Conservation (phyloP, 2,888 invertebrate genomes). For the Bimastos eiseni region DNA sequence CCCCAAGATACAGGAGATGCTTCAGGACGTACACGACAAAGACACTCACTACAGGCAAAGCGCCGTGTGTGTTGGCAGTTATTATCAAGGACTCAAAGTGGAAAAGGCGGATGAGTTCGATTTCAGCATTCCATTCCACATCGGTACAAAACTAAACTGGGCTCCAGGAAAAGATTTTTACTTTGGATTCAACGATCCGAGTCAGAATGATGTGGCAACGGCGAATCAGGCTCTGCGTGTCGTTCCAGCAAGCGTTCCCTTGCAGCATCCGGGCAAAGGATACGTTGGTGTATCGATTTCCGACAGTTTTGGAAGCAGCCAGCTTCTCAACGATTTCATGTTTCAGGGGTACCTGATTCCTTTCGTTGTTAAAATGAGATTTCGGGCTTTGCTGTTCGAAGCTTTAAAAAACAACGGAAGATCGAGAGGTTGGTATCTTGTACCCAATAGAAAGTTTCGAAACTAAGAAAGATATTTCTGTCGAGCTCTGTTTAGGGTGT, state of each 20-base stretch:
- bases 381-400: neutral
- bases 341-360: slow-evolving; percentile 19
- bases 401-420: slow-evolving; percentile 13
- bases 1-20: slow-evolving; percentile 18
- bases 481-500: neutral
- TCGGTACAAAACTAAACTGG: slow-evolving; percentile 16
- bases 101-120: slow-evolving; percentile 34
- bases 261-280: neutral
- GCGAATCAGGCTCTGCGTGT: neutral
- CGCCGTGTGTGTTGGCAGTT: slow-evolving; percentile 27
- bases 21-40: neutral
- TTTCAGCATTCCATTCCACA: slow-evolving; percentile 24
- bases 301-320: neutral
- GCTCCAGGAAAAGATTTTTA: neutral
- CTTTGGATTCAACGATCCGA: slow-evolving; percentile 29
- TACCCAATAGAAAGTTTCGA: neutral
- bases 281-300: neutral
- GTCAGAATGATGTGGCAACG: slow-evolving; percentile 14
- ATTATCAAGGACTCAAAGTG: slow-evolving; percentile 34
- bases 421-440: neutral
- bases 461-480: neutral
- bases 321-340: neutral
- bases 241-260: neutral
- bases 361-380: slow-evolving; percentile 15
- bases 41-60: slow-evolving; percentile 9